A percentile compares a stretch with the other conserved stretches of the same genome.
Evolutionary conservation across 2,888 invertebrate species (phyloP).

Genomic region (Scaptodrosophila latifasciaeformis): DNA sequence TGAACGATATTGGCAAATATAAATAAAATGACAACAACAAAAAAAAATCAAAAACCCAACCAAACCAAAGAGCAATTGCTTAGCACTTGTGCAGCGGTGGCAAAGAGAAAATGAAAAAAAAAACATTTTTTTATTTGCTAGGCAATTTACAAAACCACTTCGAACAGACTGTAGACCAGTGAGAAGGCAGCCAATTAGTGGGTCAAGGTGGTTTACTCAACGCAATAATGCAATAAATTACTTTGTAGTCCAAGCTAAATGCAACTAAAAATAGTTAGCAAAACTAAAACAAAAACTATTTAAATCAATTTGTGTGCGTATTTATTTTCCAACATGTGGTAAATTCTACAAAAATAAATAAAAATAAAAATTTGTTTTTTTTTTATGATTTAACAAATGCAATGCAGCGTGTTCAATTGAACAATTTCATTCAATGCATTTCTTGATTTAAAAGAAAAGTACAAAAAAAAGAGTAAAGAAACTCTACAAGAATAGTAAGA

Average conservation of each 20-base stretch:
- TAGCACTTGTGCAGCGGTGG: no score
- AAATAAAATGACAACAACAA: slow-evolving; percentile 14
- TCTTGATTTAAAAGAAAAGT: slow-evolving; percentile 2
- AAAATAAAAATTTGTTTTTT: neutral
- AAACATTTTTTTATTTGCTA: slow-evolving; percentile 21
- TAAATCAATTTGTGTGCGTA: no score
- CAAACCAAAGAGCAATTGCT: no score
- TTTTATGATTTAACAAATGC: no score
- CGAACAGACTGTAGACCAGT: no score
- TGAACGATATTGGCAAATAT: slow-evolving; percentile 14
- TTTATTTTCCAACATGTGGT: slow-evolving; percentile 5
- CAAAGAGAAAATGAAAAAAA: slow-evolving; percentile 7
- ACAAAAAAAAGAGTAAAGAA: slow-evolving; percentile 13
- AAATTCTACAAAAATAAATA: slow-evolving; percentile 7
- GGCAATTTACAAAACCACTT: neutral
- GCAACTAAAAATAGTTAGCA: slow-evolving; percentile 26
- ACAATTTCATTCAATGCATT: no score
- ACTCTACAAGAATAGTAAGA: slow-evolving; percentile 13
- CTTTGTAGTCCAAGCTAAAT: neutral
- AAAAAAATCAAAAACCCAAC: neutral
- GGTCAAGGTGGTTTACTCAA: slow-evolving; percentile 63
- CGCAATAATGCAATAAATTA: slow-evolving; percentile 35
- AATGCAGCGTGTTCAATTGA: no score
- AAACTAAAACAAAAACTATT: no score
- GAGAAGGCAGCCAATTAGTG: slow-evolving; percentile 58